Evolutionary conservation across 2,113 vertebrate species (phyloP).

Genomic region (Bubo scandiacus): DNA sequence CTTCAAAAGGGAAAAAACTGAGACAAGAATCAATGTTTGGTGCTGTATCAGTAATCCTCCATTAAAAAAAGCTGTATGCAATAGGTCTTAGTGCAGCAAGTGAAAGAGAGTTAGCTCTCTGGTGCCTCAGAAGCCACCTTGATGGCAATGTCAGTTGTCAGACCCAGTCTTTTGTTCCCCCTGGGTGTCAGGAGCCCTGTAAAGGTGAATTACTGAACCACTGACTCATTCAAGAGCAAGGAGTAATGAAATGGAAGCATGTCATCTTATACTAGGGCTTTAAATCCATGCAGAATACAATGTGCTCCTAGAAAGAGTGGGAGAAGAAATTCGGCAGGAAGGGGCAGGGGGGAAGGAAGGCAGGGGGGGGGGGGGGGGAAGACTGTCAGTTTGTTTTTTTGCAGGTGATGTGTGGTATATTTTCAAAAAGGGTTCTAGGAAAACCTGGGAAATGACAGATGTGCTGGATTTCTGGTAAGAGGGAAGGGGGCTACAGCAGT

Average conservation of each 20-base stretch:
- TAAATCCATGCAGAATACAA: not conserved
- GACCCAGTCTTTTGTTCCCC: not conserved
- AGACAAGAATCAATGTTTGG: not conserved
- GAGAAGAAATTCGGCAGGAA: not conserved
- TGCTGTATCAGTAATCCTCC: not conserved
- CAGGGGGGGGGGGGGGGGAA: not conserved
- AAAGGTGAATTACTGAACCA: not conserved
- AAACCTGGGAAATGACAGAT: not conserved
- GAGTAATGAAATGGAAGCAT: not conserved
- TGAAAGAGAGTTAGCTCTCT: not conserved
- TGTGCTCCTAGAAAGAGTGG: not conserved
- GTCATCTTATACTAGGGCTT: not conserved
- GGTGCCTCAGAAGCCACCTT: not conserved
- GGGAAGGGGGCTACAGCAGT: too few species aligned
- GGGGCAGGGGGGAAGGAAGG: not conserved
- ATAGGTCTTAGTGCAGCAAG: not conserved
- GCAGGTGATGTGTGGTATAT: not conserved
- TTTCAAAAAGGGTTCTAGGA: not conserved
- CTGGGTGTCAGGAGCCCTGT: not conserved
- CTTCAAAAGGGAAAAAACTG: not conserved
- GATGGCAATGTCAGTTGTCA: not conserved
- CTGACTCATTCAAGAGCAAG: not conserved
- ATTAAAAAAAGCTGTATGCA: not conserved
- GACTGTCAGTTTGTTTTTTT: not conserved
- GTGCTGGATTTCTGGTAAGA: too few species aligned